Evolutionary conservation across 2,113 vertebrate genomes (phyloP).

Genomic region (Bufo gargarizans): DNA sequence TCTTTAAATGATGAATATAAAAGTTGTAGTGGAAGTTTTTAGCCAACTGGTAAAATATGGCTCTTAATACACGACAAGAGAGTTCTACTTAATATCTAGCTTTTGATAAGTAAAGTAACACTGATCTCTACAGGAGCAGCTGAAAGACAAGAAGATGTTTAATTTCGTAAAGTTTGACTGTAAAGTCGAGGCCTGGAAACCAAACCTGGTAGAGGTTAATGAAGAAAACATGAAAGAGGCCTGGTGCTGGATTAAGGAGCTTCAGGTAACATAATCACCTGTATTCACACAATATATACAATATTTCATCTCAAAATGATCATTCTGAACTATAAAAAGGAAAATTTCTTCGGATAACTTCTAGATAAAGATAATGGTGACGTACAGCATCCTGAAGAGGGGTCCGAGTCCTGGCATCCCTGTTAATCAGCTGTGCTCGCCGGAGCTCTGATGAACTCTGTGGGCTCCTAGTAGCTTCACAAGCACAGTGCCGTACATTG

Average conservation of each 20-base stretch:
- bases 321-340: not conserved
- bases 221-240: constrained; percentile 74
- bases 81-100: not conserved
- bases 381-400: too few relatives aligned
- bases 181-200: constrained; percentile 72
- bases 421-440: too few relatives aligned
- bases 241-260: constrained; percentile 75
- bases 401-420: too few relatives aligned
- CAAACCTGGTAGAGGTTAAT: constrained; percentile 75
- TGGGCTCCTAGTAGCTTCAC: too few relatives aligned
- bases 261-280: constrained; percentile 71
- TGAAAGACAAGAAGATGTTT: constrained; percentile 76
- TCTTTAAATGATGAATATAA: not conserved
- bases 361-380: too few relatives aligned
- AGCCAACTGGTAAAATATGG: not conserved
- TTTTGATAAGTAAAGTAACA: not conserved
- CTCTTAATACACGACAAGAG: not conserved
- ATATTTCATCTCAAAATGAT: not conserved
- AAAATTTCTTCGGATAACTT: not conserved
- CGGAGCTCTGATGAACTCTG: too few relatives aligned
- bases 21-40: not conserved
- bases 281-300: not conserved
- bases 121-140: constrained; percentile 76
- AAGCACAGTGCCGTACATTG: too few relatives aligned
- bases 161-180: constrained; percentile 81